Evolutionary conservation across 2,888 invertebrate genomes (phyloP), one percentile per base, ranked within the genome.

Genomic region (Drosophila ustulata): DNA sequence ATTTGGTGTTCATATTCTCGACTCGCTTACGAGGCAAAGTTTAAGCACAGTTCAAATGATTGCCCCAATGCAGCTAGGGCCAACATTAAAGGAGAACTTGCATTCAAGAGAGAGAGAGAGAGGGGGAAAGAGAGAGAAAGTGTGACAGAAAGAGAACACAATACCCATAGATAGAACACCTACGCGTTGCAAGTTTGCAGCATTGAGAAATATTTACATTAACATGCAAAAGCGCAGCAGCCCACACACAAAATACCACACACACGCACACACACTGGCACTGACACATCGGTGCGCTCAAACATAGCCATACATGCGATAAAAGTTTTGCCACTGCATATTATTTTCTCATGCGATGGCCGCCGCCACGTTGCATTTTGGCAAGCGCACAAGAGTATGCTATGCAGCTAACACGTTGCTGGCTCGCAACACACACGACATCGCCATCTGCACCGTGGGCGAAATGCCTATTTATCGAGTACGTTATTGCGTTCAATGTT

Each of bases 41-140:
- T 77, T 62, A 78, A 74, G 52, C 72, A 68, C 66, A 80, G 76
- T 69, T 82, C 76, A 80, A 80, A 82, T 80, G 80, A 79, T 79
- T 75, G 64, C 61, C 65, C 65, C 66, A 66, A 50, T 37, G 64
- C 62, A 52, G 62, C 46, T 49, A 63, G 52, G 81, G 50, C 56
- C 46, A 69, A 57, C 55, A 71, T 65, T 47, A 74, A 69, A 78
- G 63, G 51, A 58, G 34, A 18, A 66, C 62, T 53, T 39, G 23
- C 26, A 28, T 39, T 39, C 13, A 39, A 34, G 34, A 23, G 30
- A 30, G 2, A 9, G 28, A 39, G 23, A 39, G 34, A 46, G 30
- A 34, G 11, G 9, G 9, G 3, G 34, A 34, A 11, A 34, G 13
- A n/a, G 11, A 41, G 8, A 7, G 5, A 8, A 2, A 62, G 13